Evolutionary conservation across 2,888 invertebrate species (phyloP).

Genomic region (Stegophylla sp.): DNA sequence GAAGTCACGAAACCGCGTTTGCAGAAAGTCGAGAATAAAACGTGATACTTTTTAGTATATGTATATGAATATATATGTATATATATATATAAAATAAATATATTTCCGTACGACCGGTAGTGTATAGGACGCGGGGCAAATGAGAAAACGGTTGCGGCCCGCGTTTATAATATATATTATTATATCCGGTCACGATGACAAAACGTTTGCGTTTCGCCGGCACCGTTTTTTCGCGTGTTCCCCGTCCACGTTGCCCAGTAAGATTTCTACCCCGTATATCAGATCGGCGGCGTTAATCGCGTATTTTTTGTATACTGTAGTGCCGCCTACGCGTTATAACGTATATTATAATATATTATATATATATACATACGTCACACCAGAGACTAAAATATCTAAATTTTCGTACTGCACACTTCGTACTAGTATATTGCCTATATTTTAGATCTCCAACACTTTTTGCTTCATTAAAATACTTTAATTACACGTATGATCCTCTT

Average conservation of each 20-base stretch:
- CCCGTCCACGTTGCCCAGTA: no score
- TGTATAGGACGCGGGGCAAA: not conserved
- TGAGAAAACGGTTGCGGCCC: conserved; percentile 24
- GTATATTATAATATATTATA: no score
- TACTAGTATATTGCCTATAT: no score
- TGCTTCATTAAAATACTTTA: no score
- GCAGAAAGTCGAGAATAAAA: conserved; percentile 34
- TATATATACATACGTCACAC: no score
- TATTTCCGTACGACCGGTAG: conserved; percentile 17
- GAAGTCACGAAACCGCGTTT: conserved; percentile 41
- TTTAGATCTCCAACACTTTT: no score
- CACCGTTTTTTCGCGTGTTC: conserved; percentile 30
- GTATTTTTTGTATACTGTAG: not conserved
- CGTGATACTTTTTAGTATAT: not conserved
- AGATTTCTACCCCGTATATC: conserved; percentile 16
- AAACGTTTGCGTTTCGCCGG: conserved; percentile 34
- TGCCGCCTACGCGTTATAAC: no score
- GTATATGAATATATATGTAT: not conserved
- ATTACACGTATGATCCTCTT: no score
- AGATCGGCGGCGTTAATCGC: no score
- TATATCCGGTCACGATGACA: conserved; percentile 43
- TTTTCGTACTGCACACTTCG: no score
- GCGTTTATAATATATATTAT: no score
- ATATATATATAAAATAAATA: conserved; percentile 21
- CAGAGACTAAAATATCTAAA: no score